Percentiles rank a stretch among this genome's conserved stretches.
Evolutionary conservation across 2,113 vertebrate genomes (phyloP).

Genomic region (Anas platyrhynchos): DNA sequence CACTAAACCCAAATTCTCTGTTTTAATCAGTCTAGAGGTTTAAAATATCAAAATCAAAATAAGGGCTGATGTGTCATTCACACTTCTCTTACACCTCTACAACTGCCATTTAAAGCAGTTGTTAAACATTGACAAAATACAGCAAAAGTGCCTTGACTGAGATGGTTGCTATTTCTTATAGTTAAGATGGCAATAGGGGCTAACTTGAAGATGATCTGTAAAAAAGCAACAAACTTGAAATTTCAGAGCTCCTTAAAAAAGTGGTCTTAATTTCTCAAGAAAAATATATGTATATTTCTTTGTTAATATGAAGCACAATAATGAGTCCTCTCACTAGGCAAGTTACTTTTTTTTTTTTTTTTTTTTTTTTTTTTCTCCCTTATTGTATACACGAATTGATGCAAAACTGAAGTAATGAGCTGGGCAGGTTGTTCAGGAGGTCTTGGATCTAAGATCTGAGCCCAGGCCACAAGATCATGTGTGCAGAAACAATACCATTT

Average conservation of each 20-base stretch:
- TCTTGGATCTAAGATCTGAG: background rate
- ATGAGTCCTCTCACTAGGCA: background rate
- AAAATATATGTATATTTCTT: background rate
- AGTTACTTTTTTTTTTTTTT: background rate
- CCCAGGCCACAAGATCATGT: background rate
- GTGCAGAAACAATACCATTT: background rate
- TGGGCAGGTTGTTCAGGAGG: background rate
- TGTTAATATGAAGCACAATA: background rate
- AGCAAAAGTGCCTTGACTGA: background rate
- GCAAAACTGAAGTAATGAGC: background rate
- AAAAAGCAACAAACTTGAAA: background rate
- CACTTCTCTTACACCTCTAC: background rate
- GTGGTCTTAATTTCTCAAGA: background rate
- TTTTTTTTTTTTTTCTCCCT: background rate
- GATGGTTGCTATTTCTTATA: background rate
- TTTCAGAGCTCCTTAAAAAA: conserved; percentile 8
- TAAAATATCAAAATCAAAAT: background rate
- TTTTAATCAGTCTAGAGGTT: background rate
- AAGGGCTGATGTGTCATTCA: background rate
- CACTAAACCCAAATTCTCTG: background rate
- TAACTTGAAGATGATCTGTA: background rate
- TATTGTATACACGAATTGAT: background rate
- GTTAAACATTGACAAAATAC: background rate
- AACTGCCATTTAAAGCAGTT: background rate
- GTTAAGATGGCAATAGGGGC: background rate